A percentile compares a stretch with the other conserved stretches of the same genome.
Conservation (phyloP, 2,888 invertebrate species). For the Sphaerophoria rueppellii region DNA sequence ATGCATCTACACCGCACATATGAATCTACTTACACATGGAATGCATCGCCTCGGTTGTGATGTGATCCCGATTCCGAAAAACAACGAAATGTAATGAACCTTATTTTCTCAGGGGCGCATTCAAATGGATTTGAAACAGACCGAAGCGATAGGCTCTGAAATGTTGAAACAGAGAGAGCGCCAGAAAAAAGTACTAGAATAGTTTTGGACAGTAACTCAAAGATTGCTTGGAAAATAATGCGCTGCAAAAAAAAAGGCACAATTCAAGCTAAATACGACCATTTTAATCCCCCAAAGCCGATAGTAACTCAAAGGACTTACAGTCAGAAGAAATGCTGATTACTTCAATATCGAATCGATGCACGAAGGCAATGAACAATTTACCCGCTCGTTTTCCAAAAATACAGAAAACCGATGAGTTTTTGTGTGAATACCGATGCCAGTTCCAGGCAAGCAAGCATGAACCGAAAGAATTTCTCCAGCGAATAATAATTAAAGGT, state of each 20-base stretch:
- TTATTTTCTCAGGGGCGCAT: conserved; percentile 52
- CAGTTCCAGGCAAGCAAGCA: conserved; percentile 7
- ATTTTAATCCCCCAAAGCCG: no score
- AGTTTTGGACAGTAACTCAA: no score
- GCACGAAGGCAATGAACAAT: no score
- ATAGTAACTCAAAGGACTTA: no score
- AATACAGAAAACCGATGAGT: conserved; percentile 57
- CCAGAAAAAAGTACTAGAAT: no score
- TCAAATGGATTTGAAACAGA: neutral
- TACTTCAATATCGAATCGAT: no score
- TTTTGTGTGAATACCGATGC: conserved; percentile 15
- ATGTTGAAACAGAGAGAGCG: neutral
- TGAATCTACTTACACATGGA: neutral
- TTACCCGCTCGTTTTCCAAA: conserved; percentile 33
- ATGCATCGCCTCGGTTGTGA: neutral
- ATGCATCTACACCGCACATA: conserved; percentile 23
- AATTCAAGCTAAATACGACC: no score
- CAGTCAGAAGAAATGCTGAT: no score
- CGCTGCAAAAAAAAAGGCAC: no score
- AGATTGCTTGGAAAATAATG: no score
- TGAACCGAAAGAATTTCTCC: conserved; percentile 50
- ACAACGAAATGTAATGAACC: neutral
- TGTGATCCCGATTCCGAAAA: no score
- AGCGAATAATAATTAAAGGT: conserved; percentile 71
- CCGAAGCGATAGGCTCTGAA: neutral